phyloP scores from a whole-genome alignment of 2,888 invertebrate species.

The Tipula confusa region DNA sequence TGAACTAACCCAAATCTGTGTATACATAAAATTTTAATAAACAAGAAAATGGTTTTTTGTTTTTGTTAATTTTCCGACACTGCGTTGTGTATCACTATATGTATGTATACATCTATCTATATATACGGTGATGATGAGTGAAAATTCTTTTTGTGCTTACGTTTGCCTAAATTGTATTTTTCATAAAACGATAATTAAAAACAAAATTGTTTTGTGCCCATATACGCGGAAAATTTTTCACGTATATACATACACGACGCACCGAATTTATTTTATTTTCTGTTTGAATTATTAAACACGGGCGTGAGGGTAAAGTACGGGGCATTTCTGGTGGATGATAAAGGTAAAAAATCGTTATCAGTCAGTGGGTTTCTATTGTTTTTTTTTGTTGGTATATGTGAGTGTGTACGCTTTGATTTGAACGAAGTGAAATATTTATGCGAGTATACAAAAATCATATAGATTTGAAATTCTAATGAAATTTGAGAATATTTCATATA shows the following conservation, averaged over 20 bases:
- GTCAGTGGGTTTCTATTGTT: background rate
- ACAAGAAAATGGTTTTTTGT: background rate
- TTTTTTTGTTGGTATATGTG: background rate
- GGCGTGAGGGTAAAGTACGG: too few species aligned
- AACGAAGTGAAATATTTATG: too few species aligned
- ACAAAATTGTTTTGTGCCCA: background rate
- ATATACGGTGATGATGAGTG: background rate
- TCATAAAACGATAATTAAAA: background rate
- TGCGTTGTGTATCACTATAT: background rate
- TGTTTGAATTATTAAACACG: background rate
- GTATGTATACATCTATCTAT: too few species aligned
- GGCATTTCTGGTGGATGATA: too few species aligned
- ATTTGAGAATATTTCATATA: background rate
- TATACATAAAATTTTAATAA: background rate
- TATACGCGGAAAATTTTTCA: background rate
- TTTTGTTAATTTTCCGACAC: background rate
- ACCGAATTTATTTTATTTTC: background rate
- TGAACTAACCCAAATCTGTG: background rate
- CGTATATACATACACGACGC: background rate
- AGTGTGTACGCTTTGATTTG: too few species aligned
- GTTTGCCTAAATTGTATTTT: background rate
- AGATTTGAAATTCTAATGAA: background rate
- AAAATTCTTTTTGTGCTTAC: background rate
- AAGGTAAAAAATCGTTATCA: background rate
- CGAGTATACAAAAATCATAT: too few species aligned